Evolutionary conservation across 2,888 invertebrate species (phyloP).

Genomic region (Tethea ocularis): DNA sequence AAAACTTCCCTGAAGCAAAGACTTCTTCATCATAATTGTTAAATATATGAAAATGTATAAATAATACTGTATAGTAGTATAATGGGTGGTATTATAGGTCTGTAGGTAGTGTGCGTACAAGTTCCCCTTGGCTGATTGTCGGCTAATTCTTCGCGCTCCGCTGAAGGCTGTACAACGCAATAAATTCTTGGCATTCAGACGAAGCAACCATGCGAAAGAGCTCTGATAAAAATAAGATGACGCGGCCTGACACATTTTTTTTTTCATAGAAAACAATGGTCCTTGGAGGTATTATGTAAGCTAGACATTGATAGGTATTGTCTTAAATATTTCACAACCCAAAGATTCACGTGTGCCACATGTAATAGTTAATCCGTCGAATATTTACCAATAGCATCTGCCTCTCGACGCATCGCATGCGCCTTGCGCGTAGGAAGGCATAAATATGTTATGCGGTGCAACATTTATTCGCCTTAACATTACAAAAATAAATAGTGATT

Average conservation of each 20-base stretch:
- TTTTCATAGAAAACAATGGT: slow-evolving; percentile 66
- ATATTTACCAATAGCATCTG: too few species aligned
- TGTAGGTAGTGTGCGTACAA: background rate
- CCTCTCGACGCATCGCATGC: too few species aligned
- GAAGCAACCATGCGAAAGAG: slow-evolving; percentile 71
- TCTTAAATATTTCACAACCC: slow-evolving; percentile 17
- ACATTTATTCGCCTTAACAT: too few species aligned
- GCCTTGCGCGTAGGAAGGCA: too few species aligned
- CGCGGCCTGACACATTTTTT: slow-evolving; percentile 69
- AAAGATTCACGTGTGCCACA: too few species aligned
- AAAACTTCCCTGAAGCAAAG: background rate
- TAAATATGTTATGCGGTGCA: too few species aligned
- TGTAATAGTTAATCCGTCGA: too few species aligned
- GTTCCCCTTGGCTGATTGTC: slow-evolving; percentile 55
- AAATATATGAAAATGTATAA: background rate
- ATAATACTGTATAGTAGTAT: background rate
- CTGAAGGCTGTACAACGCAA: slow-evolving; percentile 76
- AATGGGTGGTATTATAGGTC: background rate
- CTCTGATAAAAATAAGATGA: slow-evolving; percentile 78
- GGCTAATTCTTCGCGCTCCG: slow-evolving; percentile 72
- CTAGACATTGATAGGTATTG: slow-evolving; percentile 39
- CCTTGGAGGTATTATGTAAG: slow-evolving; percentile 41
- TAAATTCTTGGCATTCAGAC: slow-evolving; percentile 77
- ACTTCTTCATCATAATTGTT: background rate
- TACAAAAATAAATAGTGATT: too few species aligned